A percentile compares a stretch with the other conserved stretches of the same genome.
These are phyloP conservation scores for Mythimna loreyi DNA, from an alignment of 2,888 invertebrate genomes.

Conservation along the genomic window DNA sequence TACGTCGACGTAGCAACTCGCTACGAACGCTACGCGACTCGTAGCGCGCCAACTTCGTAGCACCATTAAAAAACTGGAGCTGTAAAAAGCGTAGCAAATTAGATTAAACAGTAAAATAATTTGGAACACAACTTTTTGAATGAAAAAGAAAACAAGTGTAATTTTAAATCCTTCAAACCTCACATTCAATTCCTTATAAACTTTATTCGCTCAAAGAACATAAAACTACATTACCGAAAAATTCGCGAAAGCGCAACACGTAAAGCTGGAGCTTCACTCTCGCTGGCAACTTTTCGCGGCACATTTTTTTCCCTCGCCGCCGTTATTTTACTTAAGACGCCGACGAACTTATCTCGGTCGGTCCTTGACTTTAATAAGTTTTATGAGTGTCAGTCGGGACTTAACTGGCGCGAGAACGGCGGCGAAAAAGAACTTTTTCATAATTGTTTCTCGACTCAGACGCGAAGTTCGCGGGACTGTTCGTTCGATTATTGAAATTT, in stretches of 20 bases:
- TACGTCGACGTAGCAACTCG: constrained; percentile 65
- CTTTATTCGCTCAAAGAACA: constrained; percentile 58
- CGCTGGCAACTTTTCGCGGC: constrained; percentile 83
- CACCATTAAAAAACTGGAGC: constrained; percentile 40
- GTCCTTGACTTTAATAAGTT: constrained; percentile 91
- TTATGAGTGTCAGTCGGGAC: constrained; percentile 90
- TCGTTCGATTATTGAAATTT: constrained; percentile 88
- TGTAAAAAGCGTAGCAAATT: constrained; percentile 24
- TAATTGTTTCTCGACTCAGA: constrained; percentile 88
- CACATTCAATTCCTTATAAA: constrained; percentile 33
- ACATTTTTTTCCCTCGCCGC: constrained; percentile 84
- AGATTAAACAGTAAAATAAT: neutral
- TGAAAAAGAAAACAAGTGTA: neutral
- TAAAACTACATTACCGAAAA: constrained; percentile 74
- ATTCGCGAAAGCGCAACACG: constrained; percentile 83
- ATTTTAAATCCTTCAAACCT: constrained; percentile 38
- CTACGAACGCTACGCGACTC: constrained; percentile 74
- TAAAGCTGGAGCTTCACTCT: constrained; percentile 85
- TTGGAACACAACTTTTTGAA: neutral
- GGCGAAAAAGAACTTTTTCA: constrained; percentile 88
- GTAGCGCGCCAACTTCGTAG: constrained; percentile 64
- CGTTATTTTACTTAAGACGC: constrained; percentile 90
- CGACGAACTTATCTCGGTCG: constrained; percentile 89
- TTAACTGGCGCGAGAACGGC: constrained; percentile 89
- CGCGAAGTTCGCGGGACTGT: constrained; percentile 78